These are phyloP conservation scores for Tenebrio molitor DNA, from an alignment of 1,140 invertebrate species.

Conservation along the genomic window DNA sequence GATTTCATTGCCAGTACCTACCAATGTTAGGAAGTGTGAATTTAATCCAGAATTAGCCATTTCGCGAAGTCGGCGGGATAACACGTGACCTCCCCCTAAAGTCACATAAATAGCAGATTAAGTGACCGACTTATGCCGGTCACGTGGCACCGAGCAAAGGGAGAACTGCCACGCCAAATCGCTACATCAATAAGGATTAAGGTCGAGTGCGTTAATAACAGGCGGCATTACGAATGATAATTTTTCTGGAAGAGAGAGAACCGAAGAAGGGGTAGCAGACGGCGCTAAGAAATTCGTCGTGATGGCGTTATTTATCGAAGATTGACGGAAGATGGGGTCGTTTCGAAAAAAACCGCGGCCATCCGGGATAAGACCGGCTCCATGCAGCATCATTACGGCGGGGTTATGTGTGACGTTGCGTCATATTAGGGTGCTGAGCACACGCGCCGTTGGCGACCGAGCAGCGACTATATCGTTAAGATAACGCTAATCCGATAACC, in stretches of 20 bases:
- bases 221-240: conserved; percentile 13
- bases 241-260: background rate
- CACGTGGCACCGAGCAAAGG: conserved; percentile 58
- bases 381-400: conserved; percentile 24
- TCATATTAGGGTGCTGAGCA: conserved; percentile 45
- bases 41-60: conserved; percentile 51
- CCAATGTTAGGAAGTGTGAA: conserved; percentile 31
- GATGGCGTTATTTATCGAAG: conserved; percentile 31
- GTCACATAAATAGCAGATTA: conserved; percentile 68
- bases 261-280: no score
- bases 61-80: conserved; percentile 41
- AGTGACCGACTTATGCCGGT: conserved; percentile 65
- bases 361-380: background rate
- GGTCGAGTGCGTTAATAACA: conserved; percentile 43
- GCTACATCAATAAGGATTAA: conserved; percentile 46
- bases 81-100: conserved; percentile 58
- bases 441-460: conserved; percentile 54
- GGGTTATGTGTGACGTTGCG: conserved; percentile 37
- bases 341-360: conserved; percentile 9
- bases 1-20: conserved; percentile 16
- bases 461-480: conserved; percentile 63
- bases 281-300: no score
- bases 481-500: conserved; percentile 64
- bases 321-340: conserved; percentile 15
- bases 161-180: conserved; percentile 34